Evolutionary conservation across 2,797 vertebrate genomes (phyloP), one percentile per base, ranked within the genome.

Genomic region (Pitangus sulphuratus): DNA sequence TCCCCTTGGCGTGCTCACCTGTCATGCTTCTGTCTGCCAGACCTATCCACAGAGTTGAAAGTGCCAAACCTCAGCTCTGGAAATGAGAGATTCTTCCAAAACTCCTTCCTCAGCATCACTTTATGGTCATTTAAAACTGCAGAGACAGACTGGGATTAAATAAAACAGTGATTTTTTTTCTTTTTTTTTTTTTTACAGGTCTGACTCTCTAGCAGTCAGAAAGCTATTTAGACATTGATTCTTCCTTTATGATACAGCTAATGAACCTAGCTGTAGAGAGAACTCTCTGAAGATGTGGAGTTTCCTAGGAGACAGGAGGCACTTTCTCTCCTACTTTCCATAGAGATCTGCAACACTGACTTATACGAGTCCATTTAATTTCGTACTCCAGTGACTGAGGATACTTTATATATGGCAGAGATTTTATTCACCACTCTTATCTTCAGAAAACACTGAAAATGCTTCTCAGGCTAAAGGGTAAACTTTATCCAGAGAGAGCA

Each of bases 1-100:
- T 25, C 28, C 0, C 1, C 8, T 2, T 3, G 3, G 3, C 6
- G 2, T 12, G 6, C 53, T 77, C 20, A 85, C 61, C 60, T 66
- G 4, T 33, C 3, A 2, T 0, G 1, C 4, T 5, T 20, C 19
- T 22, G 42, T 48, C 44, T 19, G 15, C 12, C 35, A 6, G 25
- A 70, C 3, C 6, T 7, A 37, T 18, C 18, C 8, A 3, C 2
- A 20, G 19, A 9, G 4, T 1, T 40, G 3, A 9, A 50, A 45
- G 25, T 1, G 0, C 56, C 13, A 28, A 50, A 24, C 15, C 3
- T 37, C 50, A 60, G 25, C 18, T 40, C 60, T 9, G 1, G 2
- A n/a, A 40, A 44, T 31, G 25, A 39, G 8, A 60, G 10, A 6
- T 3, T 51, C 50, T 37, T 56, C 20, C 12, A 5, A 21, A 76